These are phyloP conservation scores for Drosophila ogumai DNA, from an alignment of 1,140 invertebrate genomes.

Conservation along the genomic window DNA sequence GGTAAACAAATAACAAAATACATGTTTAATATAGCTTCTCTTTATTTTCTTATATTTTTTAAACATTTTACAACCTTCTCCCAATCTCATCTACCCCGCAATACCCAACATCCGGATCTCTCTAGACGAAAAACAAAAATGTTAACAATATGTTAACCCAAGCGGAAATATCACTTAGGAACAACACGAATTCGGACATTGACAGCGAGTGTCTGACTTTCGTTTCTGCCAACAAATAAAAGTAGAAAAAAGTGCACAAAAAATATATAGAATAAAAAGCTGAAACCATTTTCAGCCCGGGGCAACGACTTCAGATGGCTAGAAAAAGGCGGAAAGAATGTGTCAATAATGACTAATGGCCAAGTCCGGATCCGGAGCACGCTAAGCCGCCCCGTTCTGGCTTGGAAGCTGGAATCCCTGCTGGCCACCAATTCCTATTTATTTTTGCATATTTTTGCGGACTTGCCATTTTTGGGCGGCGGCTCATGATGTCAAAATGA, in stretches of 20 bases:
- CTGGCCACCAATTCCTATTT: slow-evolving; percentile 44
- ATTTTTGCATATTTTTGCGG: slow-evolving; percentile 65
- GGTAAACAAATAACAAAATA: background rate
- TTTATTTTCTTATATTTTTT: background rate
- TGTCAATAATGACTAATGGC: slow-evolving; percentile 83
- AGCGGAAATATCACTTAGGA: slow-evolving; percentile 70
- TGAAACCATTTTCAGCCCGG: slow-evolving; percentile 21
- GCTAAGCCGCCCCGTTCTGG: slow-evolving; percentile 23
- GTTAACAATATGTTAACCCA: slow-evolving; percentile 65
- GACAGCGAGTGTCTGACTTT: slow-evolving; percentile 36
- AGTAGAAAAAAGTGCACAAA: slow-evolving; percentile 6
- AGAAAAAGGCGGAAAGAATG: slow-evolving; percentile 75
- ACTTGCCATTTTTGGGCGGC: slow-evolving; percentile 14
- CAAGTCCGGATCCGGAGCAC: slow-evolving; percentile 26
- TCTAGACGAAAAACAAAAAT: slow-evolving; percentile 47
- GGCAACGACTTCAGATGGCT: slow-evolving; percentile 26
- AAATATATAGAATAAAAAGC: slow-evolving; percentile 13
- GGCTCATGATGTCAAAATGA: slow-evolving; percentile 63
- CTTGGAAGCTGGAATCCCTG: slow-evolving; percentile 17
- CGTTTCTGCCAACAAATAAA: slow-evolving; percentile 14
- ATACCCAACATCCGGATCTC: background rate
- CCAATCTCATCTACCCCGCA: background rate
- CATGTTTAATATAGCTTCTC: rapidly evolving
- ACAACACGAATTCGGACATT: slow-evolving; percentile 36
- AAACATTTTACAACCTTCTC: background rate